Evolutionary conservation across 2,888 invertebrate species (phyloP), one percentile per base, ranked within the genome.

Genomic region (Allacma fusca): DNA sequence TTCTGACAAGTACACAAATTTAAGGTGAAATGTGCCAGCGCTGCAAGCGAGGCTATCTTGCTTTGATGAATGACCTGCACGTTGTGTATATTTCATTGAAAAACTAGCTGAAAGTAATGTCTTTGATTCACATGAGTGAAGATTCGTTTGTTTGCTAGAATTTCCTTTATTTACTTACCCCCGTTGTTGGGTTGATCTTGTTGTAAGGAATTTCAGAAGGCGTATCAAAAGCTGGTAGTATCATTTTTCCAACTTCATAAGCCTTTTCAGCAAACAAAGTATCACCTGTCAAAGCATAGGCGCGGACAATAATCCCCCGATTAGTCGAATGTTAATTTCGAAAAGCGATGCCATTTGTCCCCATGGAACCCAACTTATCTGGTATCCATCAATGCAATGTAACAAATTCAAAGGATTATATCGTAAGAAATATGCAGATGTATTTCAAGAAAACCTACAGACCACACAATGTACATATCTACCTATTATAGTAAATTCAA

Each of bases 21-120:
- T 99, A 85, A 99, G 88, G 87, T 98, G 97, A 79, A 99, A 89
- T 0, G 98, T 97, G 68, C 99, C 99, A 98, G 94, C 88, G 99
- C 99, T 59, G 59, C 59, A 7, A 59, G 23, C n/a, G 59, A 59
- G 19, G 19, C 19, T 19, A 59, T n/a, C 7, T 19, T 7, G n/a
- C 59, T 59, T 13, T n/a, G 19, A 59, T 59, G 12, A 19, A n/a
- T n/a, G n/a, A n/a, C n/a, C n/a, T n/a, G n/a, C n/a, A n/a, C n/a
- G n/a, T n/a, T n/a, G n/a, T n/a, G n/a, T n/a, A n/a, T n/a, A n/a
- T n/a, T n/a, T n/a, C n/a, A n/a, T n/a, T n/a, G n/a, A n/a, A n/a
- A n/a, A n/a, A n/a, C n/a, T n/a, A n/a, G n/a, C n/a, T n/a, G n/a
- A n/a, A n/a, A n/a, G n/a, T n/a, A n/a, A n/a, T n/a, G n/a, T n/a